phyloP scores from a whole-genome alignment of 2,888 invertebrate genomes.

The Pristionchus exspectatus region DNA sequence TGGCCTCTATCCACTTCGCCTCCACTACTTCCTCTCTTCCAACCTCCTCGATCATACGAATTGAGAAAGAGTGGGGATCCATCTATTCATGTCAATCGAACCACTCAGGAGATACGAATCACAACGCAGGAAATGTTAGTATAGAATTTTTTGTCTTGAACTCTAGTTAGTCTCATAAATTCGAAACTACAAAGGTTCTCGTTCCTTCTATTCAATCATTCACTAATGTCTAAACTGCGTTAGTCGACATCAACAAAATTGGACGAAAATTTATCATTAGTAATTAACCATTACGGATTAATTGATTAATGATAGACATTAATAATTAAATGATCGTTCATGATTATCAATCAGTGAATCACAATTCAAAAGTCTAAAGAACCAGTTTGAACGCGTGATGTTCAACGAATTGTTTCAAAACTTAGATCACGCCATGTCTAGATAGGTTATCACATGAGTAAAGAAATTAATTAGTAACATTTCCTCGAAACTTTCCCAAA shows the following conservation, averaged over 20 bases:
- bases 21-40: neutral
- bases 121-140: slow-evolving; percentile 22
- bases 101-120: neutral
- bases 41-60: neutral
- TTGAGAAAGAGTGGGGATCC: neutral
- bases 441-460: neutral
- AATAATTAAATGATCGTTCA: too few relatives aligned
- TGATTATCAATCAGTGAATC: neutral
- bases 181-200: neutral
- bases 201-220: neutral
- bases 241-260: too few relatives aligned
- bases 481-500: too few relatives aligned
- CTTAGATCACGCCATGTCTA: neutral
- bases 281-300: neutral
- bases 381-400: neutral
- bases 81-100: slow-evolving; percentile 37
- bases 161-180: neutral
- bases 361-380: neutral
- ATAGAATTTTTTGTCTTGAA: neutral
- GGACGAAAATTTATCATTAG: neutral
- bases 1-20: neutral
- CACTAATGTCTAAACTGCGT: neutral
- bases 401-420: neutral
- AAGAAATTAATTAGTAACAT: neutral
- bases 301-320: too few relatives aligned